These are phyloP conservation scores for Pterostichus madidus DNA, from an alignment of 2,888 invertebrate genomes.

Conservation along the genomic window DNA sequence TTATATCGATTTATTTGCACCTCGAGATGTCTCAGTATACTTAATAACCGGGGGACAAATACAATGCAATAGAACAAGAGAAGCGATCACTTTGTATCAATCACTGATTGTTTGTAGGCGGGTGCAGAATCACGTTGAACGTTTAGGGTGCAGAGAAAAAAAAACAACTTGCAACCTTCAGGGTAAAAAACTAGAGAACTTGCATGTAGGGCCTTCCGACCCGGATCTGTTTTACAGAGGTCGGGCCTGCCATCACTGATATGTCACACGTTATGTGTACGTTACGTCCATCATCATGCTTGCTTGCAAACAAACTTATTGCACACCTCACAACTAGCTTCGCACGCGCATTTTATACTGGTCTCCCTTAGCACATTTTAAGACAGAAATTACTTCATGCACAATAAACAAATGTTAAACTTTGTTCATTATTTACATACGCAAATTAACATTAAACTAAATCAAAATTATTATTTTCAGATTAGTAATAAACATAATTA, in stretches of 20 bases:
- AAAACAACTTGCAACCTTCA: conserved; percentile 36
- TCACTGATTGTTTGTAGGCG: conserved; percentile 34
- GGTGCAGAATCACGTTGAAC: conserved; percentile 55
- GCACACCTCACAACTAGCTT: neutral
- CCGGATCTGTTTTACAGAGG: conserved; percentile 29
- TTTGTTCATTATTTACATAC: too few relatives aligned
- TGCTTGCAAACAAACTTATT: conserved; percentile 14
- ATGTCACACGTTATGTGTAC: conserved; percentile 17
- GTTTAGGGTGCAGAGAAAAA: conserved; percentile 45
- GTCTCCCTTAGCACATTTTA: neutral
- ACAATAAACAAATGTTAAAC: too few relatives aligned
- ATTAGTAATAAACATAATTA: too few relatives aligned
- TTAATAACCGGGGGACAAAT: conserved; percentile 34
- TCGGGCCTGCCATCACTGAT: conserved; percentile 6
- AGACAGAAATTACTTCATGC: too few relatives aligned
- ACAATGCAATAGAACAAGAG: conserved; percentile 32
- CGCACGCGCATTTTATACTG: neutral
- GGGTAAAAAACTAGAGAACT: conserved; percentile 50
- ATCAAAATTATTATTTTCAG: too few relatives aligned
- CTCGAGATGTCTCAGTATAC: conserved; percentile 57
- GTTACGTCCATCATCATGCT: conserved; percentile 5
- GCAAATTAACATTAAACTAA: too few relatives aligned
- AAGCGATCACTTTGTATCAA: conserved; percentile 2
- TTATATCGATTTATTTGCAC: conserved; percentile 65
- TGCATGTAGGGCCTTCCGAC: neutral